These are phyloP conservation scores for Euwallacea similis DNA, from an alignment of 1,140 invertebrate genomes.

Conservation along the genomic window DNA sequence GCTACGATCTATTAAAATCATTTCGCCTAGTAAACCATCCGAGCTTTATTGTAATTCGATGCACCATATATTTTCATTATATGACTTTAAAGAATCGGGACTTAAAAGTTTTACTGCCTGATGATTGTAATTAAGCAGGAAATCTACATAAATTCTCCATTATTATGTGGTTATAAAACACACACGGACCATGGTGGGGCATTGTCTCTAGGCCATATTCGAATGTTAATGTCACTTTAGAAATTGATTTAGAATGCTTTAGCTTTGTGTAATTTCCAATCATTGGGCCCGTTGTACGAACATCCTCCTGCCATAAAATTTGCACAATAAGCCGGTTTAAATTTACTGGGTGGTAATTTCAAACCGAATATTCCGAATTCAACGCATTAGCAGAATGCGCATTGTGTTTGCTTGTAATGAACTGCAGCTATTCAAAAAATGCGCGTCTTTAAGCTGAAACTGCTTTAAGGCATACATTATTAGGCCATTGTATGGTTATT, in stretches of 20 bases:
- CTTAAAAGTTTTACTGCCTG: slow-evolving; percentile 23
- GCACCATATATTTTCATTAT: slow-evolving; percentile 28
- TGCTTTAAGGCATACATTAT: slow-evolving; percentile 26
- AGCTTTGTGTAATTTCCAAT: not conserved
- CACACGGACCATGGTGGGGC: not conserved
- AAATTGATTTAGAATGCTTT: slow-evolving; percentile 18
- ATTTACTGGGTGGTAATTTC: slow-evolving; percentile 31
- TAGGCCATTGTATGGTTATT: slow-evolving; percentile 33
- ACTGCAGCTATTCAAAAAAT: slow-evolving; percentile 31
- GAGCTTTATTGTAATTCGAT: slow-evolving; percentile 17
- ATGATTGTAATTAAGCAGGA: slow-evolving; percentile 22
- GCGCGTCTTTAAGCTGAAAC: slow-evolving; percentile 23
- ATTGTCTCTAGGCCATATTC: slow-evolving; percentile 11
- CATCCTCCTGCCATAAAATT: not conserved
- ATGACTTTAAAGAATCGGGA: slow-evolving; percentile 4
- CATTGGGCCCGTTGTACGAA: not conserved
- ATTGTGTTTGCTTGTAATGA: slow-evolving; percentile 34
- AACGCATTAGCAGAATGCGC: slow-evolving; percentile 30
- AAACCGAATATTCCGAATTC: slow-evolving; percentile 28
- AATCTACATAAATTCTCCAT: slow-evolving; percentile 18
- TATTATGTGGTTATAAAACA: slow-evolving; percentile 25
- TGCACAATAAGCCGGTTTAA: not conserved
- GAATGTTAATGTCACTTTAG: slow-evolving; percentile 23
- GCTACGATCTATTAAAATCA: not conserved
- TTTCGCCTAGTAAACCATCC: not conserved